Base-by-base conservation (phyloP, 30 jellyfish, hydroid and myxozoan species). In the Pelagia noctiluca region DNA sequence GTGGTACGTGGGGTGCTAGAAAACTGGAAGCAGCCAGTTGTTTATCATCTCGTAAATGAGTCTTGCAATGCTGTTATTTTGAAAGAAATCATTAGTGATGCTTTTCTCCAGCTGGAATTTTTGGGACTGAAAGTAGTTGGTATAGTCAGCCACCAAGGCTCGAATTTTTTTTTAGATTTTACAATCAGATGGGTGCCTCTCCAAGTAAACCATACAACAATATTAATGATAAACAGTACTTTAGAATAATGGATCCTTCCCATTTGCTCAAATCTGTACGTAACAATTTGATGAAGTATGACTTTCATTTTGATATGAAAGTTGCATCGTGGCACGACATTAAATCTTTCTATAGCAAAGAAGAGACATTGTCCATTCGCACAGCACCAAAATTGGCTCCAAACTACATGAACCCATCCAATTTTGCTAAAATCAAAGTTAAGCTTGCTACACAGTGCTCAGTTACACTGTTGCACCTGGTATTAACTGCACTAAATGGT, bases 21-120 rank as follows among this genome's bases (percentile, higher is more conserved):
- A 29, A 70, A 25, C 60, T 83, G 86, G 86, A 83, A 71, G 42
- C 87, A 83, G 48, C 93, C 91, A 22, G 76, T 83, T 29, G 31
- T 80, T 4, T 70, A 68, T 34, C 70, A 83, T 38, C 49, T 67
- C 2, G 80, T 52, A 1, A 67, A 54, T 70, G 71, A 68, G 87
- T 60, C 57, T 5, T 42, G 87, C 76, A 31, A n/a, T 68, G 25
- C 57, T 54, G 1, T 21, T 3, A 3, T 0, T 12, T 28, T 83
- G 18, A 70, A 68, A 38, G 93, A 68, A 7, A 35, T 68, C 19
- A 19, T 83, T 28, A 67, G 47, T 2, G 87, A 35, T 7, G 36
- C 37, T 21, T 28, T 83, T 13, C 2, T 57, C 42, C 79, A 83
- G 19, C 37, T 83, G 54, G 71, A 61, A 73, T 33, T 53, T 22